Evolutionary conservation across 2,113 vertebrate genomes (phyloP).

Genomic region (Terrapene triunguis): DNA sequence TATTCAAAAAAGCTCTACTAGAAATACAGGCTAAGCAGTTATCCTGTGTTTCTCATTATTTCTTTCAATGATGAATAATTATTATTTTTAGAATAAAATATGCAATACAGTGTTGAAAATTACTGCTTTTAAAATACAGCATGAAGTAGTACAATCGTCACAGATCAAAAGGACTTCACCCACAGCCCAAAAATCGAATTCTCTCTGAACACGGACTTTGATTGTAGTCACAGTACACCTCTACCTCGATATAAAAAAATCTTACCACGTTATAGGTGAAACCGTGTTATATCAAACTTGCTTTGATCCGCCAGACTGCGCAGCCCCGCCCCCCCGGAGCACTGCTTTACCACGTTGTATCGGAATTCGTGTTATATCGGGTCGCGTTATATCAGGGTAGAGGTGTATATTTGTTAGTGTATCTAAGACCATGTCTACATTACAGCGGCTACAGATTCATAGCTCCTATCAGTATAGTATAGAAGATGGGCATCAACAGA

Average conservation of each 20-base stretch:
- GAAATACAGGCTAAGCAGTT: conserved; percentile 10
- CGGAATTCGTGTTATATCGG: no score
- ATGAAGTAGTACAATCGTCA: not conserved
- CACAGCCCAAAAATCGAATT: not conserved
- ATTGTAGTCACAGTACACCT: not conserved
- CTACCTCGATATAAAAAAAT: no score
- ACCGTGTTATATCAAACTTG: no score
- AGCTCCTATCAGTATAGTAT: not conserved
- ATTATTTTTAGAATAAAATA: conserved; percentile 14
- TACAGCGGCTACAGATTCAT: not conserved
- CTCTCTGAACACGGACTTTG: not conserved
- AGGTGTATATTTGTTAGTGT: not conserved
- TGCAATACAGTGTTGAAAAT: not conserved
- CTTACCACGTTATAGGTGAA: no score
- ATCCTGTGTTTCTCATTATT: not conserved
- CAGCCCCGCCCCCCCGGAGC: no score
- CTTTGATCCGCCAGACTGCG: no score
- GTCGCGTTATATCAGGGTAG: no score
- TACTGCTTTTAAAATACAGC: conserved; percentile 22
- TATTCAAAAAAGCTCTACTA: not conserved
- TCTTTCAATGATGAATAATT: conserved; percentile 36
- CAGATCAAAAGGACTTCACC: not conserved
- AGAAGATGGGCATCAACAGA: not conserved
- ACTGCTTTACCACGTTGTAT: no score
- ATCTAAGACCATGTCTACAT: not conserved